phyloP scores from a whole-genome alignment of 2,113 vertebrate genomes.

The Anoura caudifer region DNA sequence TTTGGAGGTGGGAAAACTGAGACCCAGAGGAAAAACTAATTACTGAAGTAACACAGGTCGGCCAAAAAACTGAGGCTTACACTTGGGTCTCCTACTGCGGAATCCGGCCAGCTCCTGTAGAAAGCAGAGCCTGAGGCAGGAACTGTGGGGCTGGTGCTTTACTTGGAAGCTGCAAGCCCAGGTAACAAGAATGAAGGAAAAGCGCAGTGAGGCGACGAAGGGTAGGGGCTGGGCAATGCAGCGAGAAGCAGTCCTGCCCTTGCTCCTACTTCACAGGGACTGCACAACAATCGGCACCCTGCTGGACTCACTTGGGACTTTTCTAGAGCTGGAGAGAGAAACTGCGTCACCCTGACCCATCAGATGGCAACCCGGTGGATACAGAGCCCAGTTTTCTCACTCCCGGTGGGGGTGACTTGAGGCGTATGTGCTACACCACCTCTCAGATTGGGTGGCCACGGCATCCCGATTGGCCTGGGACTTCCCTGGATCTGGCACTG shows the following conservation, averaged over 20 bases:
- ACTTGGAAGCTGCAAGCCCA: neutral
- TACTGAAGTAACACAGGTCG: neutral
- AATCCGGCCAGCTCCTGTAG: neutral
- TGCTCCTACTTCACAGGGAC: neutral
- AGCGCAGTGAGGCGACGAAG: neutral
- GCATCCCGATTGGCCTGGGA: neutral
- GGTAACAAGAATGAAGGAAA: neutral
- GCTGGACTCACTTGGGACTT: neutral
- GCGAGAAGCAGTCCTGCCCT: fast-evolving
- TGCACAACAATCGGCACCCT: neutral
- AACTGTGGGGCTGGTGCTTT: neutral
- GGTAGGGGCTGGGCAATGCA: fast-evolving
- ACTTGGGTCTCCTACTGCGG: neutral
- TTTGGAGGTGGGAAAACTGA: neutral
- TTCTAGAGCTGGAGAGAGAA: neutral
- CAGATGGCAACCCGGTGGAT: neutral
- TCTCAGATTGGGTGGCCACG: neutral
- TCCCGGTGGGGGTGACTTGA: neutral
- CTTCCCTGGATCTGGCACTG: neutral
- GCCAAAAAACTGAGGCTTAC: neutral
- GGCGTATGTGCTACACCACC: neutral
- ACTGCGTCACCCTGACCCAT: neutral
- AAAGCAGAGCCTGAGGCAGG: neutral
- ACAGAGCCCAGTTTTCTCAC: neutral
- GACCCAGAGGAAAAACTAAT: neutral